These are phyloP conservation scores for Clarias laeviceps DNA, from an alignment of 2,797 vertebrate genomes.

Conservation along the genomic window DNA sequence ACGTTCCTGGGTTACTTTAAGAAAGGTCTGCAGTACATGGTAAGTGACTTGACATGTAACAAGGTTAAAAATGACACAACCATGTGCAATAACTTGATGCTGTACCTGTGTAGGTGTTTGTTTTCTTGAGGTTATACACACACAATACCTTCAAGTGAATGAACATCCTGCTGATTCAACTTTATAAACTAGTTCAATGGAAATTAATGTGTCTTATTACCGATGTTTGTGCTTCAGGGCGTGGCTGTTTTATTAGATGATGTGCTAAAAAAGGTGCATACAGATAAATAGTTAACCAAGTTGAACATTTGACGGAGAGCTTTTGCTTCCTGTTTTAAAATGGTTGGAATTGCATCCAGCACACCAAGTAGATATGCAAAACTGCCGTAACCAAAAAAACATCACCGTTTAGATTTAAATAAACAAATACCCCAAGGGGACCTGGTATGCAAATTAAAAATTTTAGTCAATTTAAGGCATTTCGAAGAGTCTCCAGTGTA, in stretches of 20 bases:
- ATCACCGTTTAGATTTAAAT: no score
- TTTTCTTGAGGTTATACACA: not conserved
- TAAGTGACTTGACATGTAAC: constrained; percentile 49
- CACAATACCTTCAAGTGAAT: not conserved
- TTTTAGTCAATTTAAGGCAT: no score
- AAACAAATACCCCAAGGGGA: no score
- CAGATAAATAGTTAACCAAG: not conserved
- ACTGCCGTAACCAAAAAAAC: no score
- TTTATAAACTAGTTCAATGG: not conserved
- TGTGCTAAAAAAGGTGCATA: not conserved
- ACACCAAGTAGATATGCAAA: not conserved
- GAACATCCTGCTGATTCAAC: not conserved
- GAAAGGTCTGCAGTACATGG: constrained; percentile 95
- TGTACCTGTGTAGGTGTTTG: not conserved
- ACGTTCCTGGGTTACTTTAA: constrained; percentile 96
- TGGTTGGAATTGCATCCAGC: not conserved
- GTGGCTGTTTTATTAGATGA: not conserved
- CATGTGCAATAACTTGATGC: not conserved
- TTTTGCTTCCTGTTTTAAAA: not conserved
- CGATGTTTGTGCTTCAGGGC: not conserved
- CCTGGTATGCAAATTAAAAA: no score
- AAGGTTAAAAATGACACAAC: not conserved
- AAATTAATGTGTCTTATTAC: not conserved
- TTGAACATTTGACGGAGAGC: not conserved
- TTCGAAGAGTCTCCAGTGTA: no score